Evolutionary conservation across 2,888 invertebrate species (phyloP).

Genomic region (Phyto melanocephala): DNA sequence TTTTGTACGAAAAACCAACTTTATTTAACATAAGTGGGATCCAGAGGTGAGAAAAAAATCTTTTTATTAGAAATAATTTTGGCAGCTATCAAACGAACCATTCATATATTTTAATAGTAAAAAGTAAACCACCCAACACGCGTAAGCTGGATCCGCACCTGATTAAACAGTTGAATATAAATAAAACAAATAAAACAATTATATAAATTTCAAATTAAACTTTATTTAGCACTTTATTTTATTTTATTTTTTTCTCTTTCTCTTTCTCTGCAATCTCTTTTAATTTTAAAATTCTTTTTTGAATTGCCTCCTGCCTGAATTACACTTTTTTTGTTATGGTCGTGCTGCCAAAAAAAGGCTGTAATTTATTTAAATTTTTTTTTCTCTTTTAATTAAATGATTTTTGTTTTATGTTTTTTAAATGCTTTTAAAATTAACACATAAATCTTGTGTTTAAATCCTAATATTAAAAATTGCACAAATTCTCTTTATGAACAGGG

Average conservation of each 20-base stretch:
- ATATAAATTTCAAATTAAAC: no score
- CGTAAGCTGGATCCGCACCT: no score
- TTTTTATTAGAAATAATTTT: no score
- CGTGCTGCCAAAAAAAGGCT: constrained; percentile 25
- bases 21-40: no score
- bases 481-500: neutral
- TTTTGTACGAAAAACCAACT: no score
- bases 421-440: neutral
- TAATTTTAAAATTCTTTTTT: neutral
- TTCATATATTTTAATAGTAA: no score
- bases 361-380: constrained; percentile 14
- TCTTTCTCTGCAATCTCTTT: neutral
- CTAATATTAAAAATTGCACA: neutral
- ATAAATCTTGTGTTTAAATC: constrained; percentile 7
- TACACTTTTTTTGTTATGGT: neutral
- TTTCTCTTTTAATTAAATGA: neutral
- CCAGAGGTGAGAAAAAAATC: no score
- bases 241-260: neutral
- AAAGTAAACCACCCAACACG: no score
- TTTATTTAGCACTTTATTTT: neutral
- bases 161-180: no score
- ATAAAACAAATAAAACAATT: no score
- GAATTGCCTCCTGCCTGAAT: constrained; percentile 2
- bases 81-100: no score
- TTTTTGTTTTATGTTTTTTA: neutral